Evolutionary conservation across 2,113 vertebrate species (phyloP), one percentile per base, ranked within the genome.

Genomic region (Chloebia gouldiae): DNA sequence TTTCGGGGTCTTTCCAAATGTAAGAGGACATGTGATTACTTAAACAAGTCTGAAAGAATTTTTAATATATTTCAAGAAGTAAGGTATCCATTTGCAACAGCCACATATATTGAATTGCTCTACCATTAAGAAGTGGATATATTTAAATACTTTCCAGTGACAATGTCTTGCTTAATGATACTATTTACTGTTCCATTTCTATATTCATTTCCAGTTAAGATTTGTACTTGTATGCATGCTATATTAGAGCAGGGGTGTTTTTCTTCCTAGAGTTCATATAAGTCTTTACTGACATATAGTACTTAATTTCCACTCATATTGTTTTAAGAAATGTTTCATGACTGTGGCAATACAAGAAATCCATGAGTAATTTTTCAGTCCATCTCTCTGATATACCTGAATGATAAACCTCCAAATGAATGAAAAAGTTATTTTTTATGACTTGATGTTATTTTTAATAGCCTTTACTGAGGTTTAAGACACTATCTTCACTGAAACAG

Each of bases 231-330:
- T 16, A 53, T n/a, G 5, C 6, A 8, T 60, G 15, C 2, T 68
- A 7, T 39, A 65, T 39, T 54, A 72, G 3, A 7, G 4, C 6
- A 76, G 11, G 4, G 0, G 0, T 11, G 10, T 33, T 40, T 59
- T 82, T 61, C 64, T 59, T 24, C 21, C 7, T 47, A 13, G 33
- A 70, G 2, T 51, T 75, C 22, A 19, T 59, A 49, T 57, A 6
- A 73, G 14, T 70, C 31, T 78, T 81, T 54, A 63, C 37, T 70
- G 20, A 59, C 10, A 8, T 25, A n/a, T 4, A 50, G 4, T 39
- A 7, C 8, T 70, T 70, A 8, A 45, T 51, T 81, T 7, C 9
- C 19, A 60, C 22, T 60, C 51, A 40, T 42, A 60, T 56, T 47
- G 0, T 49, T 69, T 72, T 65, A 66, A 60, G 22, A 91, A 75